phyloP scores from a whole-genome alignment of 2,888 invertebrate genomes.

The Stenchaetothrips biformis region DNA sequence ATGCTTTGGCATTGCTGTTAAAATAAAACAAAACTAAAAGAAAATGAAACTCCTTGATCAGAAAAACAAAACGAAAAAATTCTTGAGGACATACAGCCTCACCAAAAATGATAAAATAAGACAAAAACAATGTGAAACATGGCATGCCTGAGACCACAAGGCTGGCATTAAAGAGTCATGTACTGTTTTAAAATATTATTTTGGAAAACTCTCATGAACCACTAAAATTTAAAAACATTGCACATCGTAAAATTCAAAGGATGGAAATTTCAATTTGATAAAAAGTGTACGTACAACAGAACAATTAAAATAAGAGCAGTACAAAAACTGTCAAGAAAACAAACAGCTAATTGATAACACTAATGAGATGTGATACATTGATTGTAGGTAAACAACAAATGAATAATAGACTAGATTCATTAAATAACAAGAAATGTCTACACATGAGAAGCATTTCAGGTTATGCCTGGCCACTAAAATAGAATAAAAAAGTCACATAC shows the following conservation, averaged over 20 bases:
- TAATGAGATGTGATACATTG: neutral
- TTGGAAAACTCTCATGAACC: no score
- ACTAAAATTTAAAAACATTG: no score
- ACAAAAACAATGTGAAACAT: neutral
- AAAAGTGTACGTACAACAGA: no score
- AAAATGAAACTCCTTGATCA: neutral
- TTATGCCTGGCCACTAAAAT: constrained; percentile 5
- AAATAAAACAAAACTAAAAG: neutral
- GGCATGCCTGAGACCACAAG: no score
- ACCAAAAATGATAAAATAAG: neutral
- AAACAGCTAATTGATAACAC: neutral
- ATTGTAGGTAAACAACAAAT: neutral
- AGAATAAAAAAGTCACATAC: no score
- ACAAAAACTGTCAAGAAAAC: neutral
- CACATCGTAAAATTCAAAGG: neutral
- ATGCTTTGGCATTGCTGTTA: constrained; percentile 11
- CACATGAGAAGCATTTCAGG: neutral
- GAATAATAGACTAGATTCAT: constrained; percentile 15
- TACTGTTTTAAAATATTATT: no score
- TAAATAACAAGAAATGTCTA: constrained; percentile 1
- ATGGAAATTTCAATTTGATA: neutral
- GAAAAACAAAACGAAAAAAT: neutral
- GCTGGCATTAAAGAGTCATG: no score
- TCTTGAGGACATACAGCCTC: neutral
- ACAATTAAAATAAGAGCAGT: neutral